Evolutionary conservation across 2,888 invertebrate species (phyloP), one percentile per base, ranked within the genome.

Genomic region (Uloborus plumipes): DNA sequence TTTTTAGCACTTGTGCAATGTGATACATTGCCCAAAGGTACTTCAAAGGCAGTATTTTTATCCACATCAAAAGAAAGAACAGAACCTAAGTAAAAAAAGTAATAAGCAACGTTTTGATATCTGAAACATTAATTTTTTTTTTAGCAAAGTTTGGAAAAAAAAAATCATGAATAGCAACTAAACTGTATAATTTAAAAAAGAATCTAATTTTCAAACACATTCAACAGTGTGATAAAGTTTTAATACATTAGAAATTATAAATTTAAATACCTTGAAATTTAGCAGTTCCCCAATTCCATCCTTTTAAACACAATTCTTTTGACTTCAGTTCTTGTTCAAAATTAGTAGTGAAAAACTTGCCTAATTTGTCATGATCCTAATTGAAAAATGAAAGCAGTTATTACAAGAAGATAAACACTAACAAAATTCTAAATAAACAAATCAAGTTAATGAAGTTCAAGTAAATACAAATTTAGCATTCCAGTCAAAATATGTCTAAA

Each of bases 271-370:
- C 64, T 47, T 64, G 64, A 88, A 99, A 99, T 87, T 95, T 94
- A 0, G 97, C 96, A 0, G 95, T 94, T 47, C 99, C 99, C 97
- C 99, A 99, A 89, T 99, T 99, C 99, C 99, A 99, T 0, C 99
- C 99, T 89, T 97, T 98, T 0, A 98, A 91, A 85, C 97, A 95
- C 72, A 97, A 90, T 88, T 99, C 99, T 87, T 95, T 95, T 87
- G 96, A 96, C 65, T 95, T 90, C 93, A 98, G 93, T 79, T 95
- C 94, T 26, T 87, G 85, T 53, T 88, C 85, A 89, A 97, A 98
- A 86, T 94, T 93, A 9, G 92, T 91, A 85, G 93, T 92, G 86
- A 98, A 94, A 89, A 96, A 99, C 87, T 95, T 94, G 0, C 94
- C 93, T 62, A 99, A 92, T 89, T 97, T 97, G 65, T 98, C 98